Conservation (phyloP, 2,113 vertebrate genomes). For the Dicaeum eximium region DNA sequence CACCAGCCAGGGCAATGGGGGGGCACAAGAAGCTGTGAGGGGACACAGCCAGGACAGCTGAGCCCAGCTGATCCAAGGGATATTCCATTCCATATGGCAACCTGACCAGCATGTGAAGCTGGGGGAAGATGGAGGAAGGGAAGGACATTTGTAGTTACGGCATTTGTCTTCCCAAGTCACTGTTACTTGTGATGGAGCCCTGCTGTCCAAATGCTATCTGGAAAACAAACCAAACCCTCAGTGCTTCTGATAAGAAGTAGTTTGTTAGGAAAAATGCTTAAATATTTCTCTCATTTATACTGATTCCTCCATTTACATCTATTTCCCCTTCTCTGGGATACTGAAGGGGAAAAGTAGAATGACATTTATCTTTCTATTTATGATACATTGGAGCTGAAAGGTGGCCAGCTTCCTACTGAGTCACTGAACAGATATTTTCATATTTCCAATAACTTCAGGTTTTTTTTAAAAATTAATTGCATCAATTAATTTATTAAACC, state of each 20-base stretch:
- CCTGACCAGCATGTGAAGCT: background rate
- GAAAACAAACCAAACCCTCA: background rate
- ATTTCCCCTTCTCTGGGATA: background rate
- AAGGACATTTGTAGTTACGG: background rate
- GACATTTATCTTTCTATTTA: background rate
- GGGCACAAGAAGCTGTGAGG: background rate
- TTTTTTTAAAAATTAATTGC: background rate
- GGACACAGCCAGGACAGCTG: background rate
- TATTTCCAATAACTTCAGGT: background rate
- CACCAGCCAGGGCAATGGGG: background rate
- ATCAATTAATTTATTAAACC: background rate
- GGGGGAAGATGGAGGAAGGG: background rate
- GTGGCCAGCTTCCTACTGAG: background rate
- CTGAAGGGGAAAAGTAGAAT: background rate
- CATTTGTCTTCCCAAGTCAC: background rate
- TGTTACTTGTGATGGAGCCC: background rate
- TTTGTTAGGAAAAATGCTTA: background rate
- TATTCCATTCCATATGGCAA: background rate
- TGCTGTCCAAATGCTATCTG: background rate
- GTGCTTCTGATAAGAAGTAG: background rate
- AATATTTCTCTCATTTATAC: background rate
- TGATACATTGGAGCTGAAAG: background rate
- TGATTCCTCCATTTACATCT: background rate
- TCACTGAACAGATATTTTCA: background rate
- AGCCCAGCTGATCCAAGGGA: background rate